Conservation (phyloP, 2,888 invertebrate genomes). For the Ferrisia virgata region DNA sequence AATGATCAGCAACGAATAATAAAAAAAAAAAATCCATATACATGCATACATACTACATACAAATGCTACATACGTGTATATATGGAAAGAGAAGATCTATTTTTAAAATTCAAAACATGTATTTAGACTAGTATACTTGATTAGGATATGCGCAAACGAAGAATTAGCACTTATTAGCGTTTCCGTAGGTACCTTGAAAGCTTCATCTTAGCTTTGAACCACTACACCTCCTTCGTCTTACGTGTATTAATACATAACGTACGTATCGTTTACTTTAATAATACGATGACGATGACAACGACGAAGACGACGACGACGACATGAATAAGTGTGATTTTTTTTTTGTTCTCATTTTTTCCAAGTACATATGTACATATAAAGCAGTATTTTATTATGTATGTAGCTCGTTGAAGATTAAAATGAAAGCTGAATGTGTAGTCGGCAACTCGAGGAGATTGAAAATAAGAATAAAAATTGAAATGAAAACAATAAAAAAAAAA, state of each 20-base stretch:
- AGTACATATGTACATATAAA: too few species aligned
- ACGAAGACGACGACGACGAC: not conserved
- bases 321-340: not conserved
- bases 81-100: not conserved
- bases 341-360: too few species aligned
- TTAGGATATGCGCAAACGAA: slow-evolving; percentile 12
- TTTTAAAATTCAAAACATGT: slow-evolving; percentile 8
- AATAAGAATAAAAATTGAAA: not conserved
- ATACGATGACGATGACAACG: not conserved
- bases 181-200: slow-evolving; percentile 16
- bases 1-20: not conserved
- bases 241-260: not conserved
- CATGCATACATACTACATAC: too few species aligned
- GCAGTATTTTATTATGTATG: too few species aligned
- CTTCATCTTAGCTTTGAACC: not conserved
- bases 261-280: not conserved
- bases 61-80: not conserved
- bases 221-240: not conserved
- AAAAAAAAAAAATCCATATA: not conserved
- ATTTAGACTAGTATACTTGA: not conserved
- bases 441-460: too few species aligned
- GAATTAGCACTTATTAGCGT: slow-evolving; percentile 28
- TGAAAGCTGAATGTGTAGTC: not conserved
- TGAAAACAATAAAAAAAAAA: not conserved
- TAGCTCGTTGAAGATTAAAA: too few species aligned